phyloP scores from a whole-genome alignment of 2,113 vertebrate species.

The Gnathochromis pfefferi region DNA sequence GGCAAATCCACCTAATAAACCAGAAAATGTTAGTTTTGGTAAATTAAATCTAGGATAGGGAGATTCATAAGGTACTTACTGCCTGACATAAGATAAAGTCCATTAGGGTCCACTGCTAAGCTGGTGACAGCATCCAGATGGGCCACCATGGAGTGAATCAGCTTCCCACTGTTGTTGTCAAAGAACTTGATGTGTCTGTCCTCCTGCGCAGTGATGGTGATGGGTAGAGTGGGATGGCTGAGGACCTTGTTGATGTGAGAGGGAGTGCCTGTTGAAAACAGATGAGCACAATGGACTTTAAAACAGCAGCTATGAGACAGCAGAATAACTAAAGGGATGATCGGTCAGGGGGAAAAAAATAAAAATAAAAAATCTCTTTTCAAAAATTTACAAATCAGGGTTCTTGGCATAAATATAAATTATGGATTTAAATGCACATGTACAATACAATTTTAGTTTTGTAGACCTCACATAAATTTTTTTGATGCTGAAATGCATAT shows the following conservation, averaged over 20 bases:
- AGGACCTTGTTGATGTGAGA: constrained; percentile 96
- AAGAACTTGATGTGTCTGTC: constrained; percentile 97
- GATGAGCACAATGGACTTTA: not conserved
- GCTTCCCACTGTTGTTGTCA: constrained; percentile 96
- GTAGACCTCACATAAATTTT: not conserved
- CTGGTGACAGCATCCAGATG: constrained; percentile 98
- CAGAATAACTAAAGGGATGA: not conserved
- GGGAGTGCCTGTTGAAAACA: constrained; percentile 62
- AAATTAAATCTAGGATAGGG: not conserved
- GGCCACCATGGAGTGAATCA: constrained; percentile 98
- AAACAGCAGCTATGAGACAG: not conserved
- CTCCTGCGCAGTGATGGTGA: constrained; percentile 96
- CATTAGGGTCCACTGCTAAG: constrained; percentile 96
- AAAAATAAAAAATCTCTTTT: fast-evolving
- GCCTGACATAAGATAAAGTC: constrained; percentile 98
- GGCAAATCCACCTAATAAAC: not conserved
- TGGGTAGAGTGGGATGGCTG: constrained; percentile 97
- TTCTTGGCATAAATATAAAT: not conserved
- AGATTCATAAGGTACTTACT: constrained; percentile 79
- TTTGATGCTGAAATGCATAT: not conserved
- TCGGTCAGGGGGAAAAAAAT: fast-evolving
- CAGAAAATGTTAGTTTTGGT: not conserved
- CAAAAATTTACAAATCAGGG: not conserved
- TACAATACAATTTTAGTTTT: not conserved
- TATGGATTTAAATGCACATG: not conserved